Base-by-base conservation (phyloP, 2,888 invertebrate species). In the Oscheius sp. region DNA sequence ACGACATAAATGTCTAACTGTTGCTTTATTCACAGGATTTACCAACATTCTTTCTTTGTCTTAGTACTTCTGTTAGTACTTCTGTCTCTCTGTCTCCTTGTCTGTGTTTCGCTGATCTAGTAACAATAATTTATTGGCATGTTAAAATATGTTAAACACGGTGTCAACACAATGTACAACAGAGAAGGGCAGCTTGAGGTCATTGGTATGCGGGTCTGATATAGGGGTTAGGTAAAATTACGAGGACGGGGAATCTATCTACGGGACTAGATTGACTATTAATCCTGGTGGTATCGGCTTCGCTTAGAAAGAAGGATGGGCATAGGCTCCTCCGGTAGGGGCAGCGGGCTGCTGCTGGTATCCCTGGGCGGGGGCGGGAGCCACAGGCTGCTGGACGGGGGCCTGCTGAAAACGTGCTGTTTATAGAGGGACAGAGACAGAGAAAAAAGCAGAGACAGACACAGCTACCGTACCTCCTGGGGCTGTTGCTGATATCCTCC, bases 81-180 rank as follows among this genome's bases (percentile, higher is more conserved):
- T 21, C 21, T 21, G 21, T 21, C 50, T 50, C 13, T 13, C 50
- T 50, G 10, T 50, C 13, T 50, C 50, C 50, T 50, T 50, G 9
- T 50, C 50, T 9, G 13, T 13, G 50, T 50, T 50, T 9, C 21
- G 21, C 21, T 21, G 21, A 21, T 21, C 21, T 21, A 53, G 53
- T 53, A 63, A 63, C 47, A 63, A 63, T 63, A 63, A 63, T 63
- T 63, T 63, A 63, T 63, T 63, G 63, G 47, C 48, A 63, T 50
- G 47, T 63, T n/a, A 47, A 47, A 48, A n/a, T 47, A 32, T 2
- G 5, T 35, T 9, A 63, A 53, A 4, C 13, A n/a, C n/a, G 21
- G 7, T 9, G 32, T 63, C 63, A 63, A 63, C 63, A 63, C 50
- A 48, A 63, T 47, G 32, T 63, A 63, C 63, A 63, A 63, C 50